Evolutionary conservation across 2,797 vertebrate genomes (phyloP).

Genomic region (Octomys mimax): DNA sequence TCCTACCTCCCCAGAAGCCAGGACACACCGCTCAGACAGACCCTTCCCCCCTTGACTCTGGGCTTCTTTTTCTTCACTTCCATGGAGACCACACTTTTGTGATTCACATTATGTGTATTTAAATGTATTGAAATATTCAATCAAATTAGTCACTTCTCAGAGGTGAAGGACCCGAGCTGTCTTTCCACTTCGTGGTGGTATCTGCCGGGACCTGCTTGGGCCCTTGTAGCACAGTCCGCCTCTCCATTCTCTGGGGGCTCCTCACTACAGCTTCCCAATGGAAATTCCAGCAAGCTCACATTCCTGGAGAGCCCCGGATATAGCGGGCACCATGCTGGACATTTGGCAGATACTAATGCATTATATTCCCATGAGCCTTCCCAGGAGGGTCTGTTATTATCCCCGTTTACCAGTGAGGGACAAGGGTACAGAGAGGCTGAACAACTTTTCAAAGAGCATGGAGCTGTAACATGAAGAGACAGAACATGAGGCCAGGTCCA

Average conservation of each 20-base stretch:
- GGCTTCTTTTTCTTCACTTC: neutral
- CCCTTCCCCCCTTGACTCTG: neutral
- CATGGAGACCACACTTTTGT: neutral
- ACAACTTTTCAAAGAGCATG: neutral
- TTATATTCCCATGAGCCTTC: neutral
- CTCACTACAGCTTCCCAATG: neutral
- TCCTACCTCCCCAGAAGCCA: neutral
- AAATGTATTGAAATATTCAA: slow-evolving; percentile 7
- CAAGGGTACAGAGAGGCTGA: neutral
- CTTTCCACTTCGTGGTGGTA: neutral
- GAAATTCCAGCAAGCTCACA: neutral
- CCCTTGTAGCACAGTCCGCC: neutral
- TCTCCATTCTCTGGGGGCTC: neutral
- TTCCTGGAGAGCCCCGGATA: neutral
- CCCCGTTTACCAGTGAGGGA: neutral
- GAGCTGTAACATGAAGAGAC: neutral
- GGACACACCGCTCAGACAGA: neutral
- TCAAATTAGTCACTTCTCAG: neutral
- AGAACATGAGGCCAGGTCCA: neutral
- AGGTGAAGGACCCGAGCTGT: neutral
- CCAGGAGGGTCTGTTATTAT: neutral
- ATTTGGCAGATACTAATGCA: neutral
- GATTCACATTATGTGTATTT: neutral
- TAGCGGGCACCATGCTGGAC: too few relatives aligned
- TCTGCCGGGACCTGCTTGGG: neutral